phyloP scores from a whole-genome alignment of 2,113 vertebrate species.

The Balaeniceps rex region DNA sequence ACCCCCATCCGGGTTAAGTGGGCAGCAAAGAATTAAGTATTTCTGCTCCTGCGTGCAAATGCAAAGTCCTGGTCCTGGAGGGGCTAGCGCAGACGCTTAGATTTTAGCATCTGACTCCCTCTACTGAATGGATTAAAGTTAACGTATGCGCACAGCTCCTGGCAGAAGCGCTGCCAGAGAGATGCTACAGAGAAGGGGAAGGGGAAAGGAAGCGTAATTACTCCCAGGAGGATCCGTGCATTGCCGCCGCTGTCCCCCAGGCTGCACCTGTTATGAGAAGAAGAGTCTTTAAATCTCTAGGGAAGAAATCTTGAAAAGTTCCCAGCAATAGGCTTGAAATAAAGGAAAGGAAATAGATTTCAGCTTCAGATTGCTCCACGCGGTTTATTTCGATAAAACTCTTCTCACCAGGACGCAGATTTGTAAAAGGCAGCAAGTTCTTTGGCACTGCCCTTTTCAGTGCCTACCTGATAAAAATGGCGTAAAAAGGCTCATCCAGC shows the following conservation, averaged over 20 bases:
- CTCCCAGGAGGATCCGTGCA: not conserved
- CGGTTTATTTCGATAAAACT: not conserved
- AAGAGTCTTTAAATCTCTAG: not conserved
- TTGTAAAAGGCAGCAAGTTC: not conserved
- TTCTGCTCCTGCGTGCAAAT: not conserved
- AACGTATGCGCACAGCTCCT: not conserved
- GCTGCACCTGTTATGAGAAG: not conserved
- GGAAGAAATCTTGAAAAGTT: not conserved
- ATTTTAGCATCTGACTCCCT: conserved; percentile 33
- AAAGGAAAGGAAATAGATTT: not conserved
- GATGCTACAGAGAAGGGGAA: not conserved
- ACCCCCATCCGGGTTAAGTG: rapidly evolving
- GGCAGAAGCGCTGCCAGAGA: not conserved
- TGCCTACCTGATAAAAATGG: not conserved
- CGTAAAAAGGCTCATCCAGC: not conserved
- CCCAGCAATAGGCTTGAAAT: not conserved
- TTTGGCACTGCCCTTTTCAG: not conserved
- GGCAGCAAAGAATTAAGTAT: not conserved
- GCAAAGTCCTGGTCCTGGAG: not conserved
- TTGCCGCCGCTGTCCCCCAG: not conserved
- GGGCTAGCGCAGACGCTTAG: not conserved
- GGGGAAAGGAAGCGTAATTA: not conserved
- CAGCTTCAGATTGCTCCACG: not conserved
- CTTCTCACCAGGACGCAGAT: not conserved
- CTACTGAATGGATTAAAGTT: conserved; percentile 7